A percentile compares a stretch with the other conserved stretches of the same genome.
Evolutionary conservation across 2,888 invertebrate genomes (phyloP).

Genomic region (Andrena hattorfiana): DNA sequence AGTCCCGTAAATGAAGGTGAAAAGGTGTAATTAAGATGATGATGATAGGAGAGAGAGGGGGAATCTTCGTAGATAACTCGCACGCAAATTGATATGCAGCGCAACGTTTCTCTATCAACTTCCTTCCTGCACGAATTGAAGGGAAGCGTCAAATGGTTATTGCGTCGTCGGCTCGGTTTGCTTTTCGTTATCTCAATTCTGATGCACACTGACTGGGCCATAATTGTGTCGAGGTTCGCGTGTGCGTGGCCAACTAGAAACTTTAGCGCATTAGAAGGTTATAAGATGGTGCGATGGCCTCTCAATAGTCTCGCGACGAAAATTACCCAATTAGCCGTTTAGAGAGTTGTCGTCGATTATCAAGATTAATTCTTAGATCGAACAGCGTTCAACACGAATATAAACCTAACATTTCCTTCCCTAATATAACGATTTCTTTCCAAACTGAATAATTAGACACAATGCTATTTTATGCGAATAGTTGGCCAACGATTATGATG

Average conservation of each 20-base stretch:
- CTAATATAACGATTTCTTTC: background rate
- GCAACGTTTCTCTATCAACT: slow-evolving; percentile 78
- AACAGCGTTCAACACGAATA: background rate
- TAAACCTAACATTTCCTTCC: background rate
- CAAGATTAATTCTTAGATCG: background rate
- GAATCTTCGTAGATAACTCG: slow-evolving; percentile 20
- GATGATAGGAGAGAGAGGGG: background rate
- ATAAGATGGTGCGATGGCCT: slow-evolving; percentile 52
- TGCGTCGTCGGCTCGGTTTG: slow-evolving; percentile 59
- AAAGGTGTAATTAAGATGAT: background rate
- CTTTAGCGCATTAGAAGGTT: slow-evolving; percentile 13
- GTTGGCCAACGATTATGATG: too few relatives aligned
- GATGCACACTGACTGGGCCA: slow-evolving; percentile 34
- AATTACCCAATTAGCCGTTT: slow-evolving; percentile 24
- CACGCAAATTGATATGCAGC: slow-evolving; percentile 77
- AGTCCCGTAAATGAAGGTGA: background rate
- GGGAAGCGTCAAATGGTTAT: slow-evolving; percentile 68
- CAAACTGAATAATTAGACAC: too few relatives aligned
- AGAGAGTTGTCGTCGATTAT: slow-evolving; percentile 10
- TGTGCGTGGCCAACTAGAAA: slow-evolving; percentile 12
- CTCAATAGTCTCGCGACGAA: slow-evolving; percentile 39
- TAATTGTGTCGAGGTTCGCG: slow-evolving; percentile 37
- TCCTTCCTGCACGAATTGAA: slow-evolving; percentile 79
- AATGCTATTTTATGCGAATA: too few relatives aligned
- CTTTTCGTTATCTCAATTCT: slow-evolving; percentile 66